These are phyloP conservation scores for Drosophila mauritiana DNA, from an alignment of 1,140 invertebrate genomes.

Conservation along the genomic window DNA sequence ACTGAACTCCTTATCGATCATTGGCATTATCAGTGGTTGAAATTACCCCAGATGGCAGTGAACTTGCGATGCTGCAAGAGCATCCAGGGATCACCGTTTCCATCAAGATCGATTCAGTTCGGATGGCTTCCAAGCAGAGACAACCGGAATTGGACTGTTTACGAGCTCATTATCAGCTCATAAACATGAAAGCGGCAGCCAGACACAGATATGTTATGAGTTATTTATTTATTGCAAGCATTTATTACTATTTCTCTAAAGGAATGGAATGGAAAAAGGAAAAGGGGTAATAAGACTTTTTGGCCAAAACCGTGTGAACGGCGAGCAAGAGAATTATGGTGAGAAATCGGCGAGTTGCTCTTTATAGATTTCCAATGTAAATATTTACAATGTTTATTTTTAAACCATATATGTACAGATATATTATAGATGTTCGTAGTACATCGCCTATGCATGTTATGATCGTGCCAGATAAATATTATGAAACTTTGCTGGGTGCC, in stretches of 20 bases:
- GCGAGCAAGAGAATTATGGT: conserved; percentile 39
- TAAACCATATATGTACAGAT: conserved; percentile 61
- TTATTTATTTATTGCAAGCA: conserved; percentile 23
- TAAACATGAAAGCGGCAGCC: conserved; percentile 34
- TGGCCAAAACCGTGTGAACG: conserved; percentile 11
- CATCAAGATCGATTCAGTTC: conserved; percentile 11
- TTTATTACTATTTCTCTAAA: conserved; percentile 8
- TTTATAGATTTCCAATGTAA: conserved; percentile 69
- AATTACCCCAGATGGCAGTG: background rate
- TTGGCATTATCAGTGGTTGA: conserved; percentile 26
- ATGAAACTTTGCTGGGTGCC: conserved; percentile 51
- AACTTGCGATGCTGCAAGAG: conserved; percentile 8
- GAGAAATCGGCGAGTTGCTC: conserved; percentile 29
- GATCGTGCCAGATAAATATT: conserved; percentile 74
- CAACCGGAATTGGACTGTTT: conserved; percentile 32
- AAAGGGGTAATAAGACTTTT: conserved; percentile 8
- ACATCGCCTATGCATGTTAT: conserved; percentile 24
- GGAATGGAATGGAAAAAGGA: background rate
- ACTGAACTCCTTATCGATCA: conserved; percentile 26
- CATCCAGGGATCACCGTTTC: background rate
- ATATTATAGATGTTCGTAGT: conserved; percentile 24
- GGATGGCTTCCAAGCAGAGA: conserved; percentile 16
- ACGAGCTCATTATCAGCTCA: conserved; percentile 46
- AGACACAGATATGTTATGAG: conserved; percentile 22
- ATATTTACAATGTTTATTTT: conserved; percentile 79